Evolutionary conservation across 2,888 invertebrate species (phyloP).

Genomic region (Tuberolachnus salignus): DNA sequence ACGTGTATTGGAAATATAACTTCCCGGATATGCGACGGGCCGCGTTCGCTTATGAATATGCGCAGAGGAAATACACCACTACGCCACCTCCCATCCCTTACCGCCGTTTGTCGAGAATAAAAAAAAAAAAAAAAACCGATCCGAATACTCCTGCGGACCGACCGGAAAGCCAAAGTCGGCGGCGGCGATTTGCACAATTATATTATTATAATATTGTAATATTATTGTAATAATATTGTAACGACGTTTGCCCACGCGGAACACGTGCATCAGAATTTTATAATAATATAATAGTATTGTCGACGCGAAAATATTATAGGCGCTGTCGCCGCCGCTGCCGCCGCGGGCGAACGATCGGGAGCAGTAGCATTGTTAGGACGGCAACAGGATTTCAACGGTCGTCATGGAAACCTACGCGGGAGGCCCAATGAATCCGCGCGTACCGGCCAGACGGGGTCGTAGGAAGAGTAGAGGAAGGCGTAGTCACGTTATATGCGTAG

Average conservation of each 20-base stretch:
- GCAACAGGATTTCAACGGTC: slow-evolving; percentile 50
- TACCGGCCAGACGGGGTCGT: slow-evolving; percentile 30
- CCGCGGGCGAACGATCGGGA: background rate
- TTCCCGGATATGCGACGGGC: too few species aligned
- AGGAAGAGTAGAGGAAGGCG: slow-evolving; percentile 12
- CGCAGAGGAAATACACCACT: too few species aligned
- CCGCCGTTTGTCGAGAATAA: too few species aligned
- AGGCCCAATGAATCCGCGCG: slow-evolving; percentile 51
- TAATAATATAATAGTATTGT: too few species aligned
- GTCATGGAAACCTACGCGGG: slow-evolving; percentile 45
- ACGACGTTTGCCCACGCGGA: background rate
- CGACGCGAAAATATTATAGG: background rate
- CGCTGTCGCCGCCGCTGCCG: background rate
- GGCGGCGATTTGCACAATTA: background rate
- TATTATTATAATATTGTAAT: background rate
- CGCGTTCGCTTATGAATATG: too few species aligned
- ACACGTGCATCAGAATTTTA: slow-evolving; percentile 21
- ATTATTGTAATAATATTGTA: background rate
- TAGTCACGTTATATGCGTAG: slow-evolving; percentile 42
- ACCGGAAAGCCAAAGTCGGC: too few species aligned
- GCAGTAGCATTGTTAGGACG: slow-evolving; percentile 40
- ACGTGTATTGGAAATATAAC: too few species aligned
- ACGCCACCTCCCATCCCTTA: too few species aligned
- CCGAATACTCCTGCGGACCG: too few species aligned
- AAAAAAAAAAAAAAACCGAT: too few species aligned